Conservation (phyloP, 2,888 invertebrate genomes). For the Psylliodes chrysocephalus region DNA sequence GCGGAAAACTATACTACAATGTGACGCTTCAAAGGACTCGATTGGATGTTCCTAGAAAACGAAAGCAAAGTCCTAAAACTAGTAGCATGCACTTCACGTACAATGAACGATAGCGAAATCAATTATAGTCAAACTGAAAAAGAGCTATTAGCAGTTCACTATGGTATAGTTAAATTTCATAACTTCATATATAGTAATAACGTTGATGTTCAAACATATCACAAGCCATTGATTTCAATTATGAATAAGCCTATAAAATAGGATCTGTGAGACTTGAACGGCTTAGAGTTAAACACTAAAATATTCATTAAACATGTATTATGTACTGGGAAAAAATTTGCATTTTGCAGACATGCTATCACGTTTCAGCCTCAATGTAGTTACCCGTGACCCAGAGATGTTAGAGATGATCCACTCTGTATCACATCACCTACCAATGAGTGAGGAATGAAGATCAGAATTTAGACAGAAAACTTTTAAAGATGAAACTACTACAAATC, state of each 20-base stretch:
- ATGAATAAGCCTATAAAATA: conserved; percentile 42
- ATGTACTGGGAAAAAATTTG: conserved; percentile 39
- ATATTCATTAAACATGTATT: conserved; percentile 34
- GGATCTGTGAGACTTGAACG: conserved; percentile 38
- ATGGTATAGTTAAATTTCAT: conserved; percentile 41
- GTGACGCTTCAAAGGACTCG: neutral
- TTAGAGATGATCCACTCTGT: conserved; percentile 40
- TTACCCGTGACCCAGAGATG: conserved; percentile 32
- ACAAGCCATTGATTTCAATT: conserved; percentile 43
- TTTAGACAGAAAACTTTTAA: conserved; percentile 38
- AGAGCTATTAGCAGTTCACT: neutral
- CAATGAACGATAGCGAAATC: too few relatives aligned
- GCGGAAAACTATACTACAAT: too few relatives aligned
- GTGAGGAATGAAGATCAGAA: conserved; percentile 26
- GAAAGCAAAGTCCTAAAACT: neutral
- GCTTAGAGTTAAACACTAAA: conserved; percentile 36
- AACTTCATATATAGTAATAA: conserved; percentile 38
- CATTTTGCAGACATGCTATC: conserved; percentile 43
- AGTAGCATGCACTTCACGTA: too few relatives aligned
- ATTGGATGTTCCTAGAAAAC: neutral
- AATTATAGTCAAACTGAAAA: too few relatives aligned
- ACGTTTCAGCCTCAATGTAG: conserved; percentile 26
- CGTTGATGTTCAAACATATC: conserved; percentile 42
- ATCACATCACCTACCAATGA: conserved; percentile 41
- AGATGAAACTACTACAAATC: conserved; percentile 33